Evolutionary conservation across 2,888 invertebrate species (phyloP).

Genomic region (Cheilosia urbana): DNA sequence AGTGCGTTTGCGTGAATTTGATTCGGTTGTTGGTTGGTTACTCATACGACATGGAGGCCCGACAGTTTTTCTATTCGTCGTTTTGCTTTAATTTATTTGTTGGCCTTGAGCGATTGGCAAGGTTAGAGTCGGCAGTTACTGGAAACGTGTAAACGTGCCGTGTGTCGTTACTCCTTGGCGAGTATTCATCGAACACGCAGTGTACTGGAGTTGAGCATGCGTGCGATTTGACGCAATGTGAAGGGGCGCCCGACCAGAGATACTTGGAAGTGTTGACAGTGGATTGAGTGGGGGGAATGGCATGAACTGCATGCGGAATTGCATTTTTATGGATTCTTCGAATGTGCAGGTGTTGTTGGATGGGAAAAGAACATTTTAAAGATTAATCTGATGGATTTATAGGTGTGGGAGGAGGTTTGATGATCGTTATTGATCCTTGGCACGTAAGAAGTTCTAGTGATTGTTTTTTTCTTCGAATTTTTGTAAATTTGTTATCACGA

Average conservation of each 20-base stretch:
- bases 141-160: slow-evolving; percentile 6
- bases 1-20: slow-evolving; percentile 57
- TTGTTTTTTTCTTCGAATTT: too few relatives aligned
- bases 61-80: slow-evolving; percentile 41
- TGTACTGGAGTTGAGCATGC: slow-evolving; percentile 20
- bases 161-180: slow-evolving; percentile 60
- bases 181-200: slow-evolving; percentile 51
- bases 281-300: slow-evolving; percentile 20
- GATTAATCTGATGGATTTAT: too few relatives aligned
- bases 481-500: too few relatives aligned
- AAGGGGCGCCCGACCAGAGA: slow-evolving; percentile 8
- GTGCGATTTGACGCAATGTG: slow-evolving; percentile 15
- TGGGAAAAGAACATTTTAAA: too few relatives aligned
- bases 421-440: too few relatives aligned
- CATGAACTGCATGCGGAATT: slow-evolving; percentile 34
- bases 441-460: too few relatives aligned
- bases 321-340: slow-evolving; percentile 31
- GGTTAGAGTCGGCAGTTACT: slow-evolving; percentile 61
- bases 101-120: slow-evolving; percentile 67
- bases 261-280: slow-evolving; percentile 17
- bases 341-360: slow-evolving; percentile 15
- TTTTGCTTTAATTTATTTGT: slow-evolving; percentile 57
- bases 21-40: slow-evolving; percentile 39
- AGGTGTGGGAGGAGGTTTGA: too few relatives aligned
- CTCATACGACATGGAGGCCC: slow-evolving; percentile 69